Base-by-base conservation (phyloP, 23 tunicate species). In the Trididemnum miniatum region DNA sequence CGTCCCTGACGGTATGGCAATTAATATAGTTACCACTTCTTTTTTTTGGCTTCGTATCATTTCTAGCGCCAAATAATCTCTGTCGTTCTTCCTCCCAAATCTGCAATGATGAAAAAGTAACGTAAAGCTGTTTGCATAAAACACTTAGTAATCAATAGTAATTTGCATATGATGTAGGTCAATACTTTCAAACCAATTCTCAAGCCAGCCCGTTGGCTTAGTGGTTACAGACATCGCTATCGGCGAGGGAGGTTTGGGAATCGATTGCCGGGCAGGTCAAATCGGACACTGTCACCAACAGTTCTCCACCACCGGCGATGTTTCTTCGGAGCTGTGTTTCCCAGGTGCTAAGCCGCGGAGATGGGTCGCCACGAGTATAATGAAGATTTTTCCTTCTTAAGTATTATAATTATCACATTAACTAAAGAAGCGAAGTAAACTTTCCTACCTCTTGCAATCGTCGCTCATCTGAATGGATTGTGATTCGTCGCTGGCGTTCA, bases 381-480 rank as follows among this genome's bases (percentile, higher is more conserved):
- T 15, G 71, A 44, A 44, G n/a, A n/a, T n/a, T n/a, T n/a, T n/a
- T n/a, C n/a, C n/a, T n/a, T n/a, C n/a, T n/a, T n/a, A n/a, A n/a
- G n/a, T n/a, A n/a, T n/a, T n/a, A n/a, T n/a, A n/a, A n/a, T n/a
- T n/a, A n/a, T n/a, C n/a, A n/a, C n/a, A n/a, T n/a, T n/a, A n/a
- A n/a, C n/a, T n/a, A n/a, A 9, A 44, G 15, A 44, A 5, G 29
- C 67, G 26, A 4, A 25, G 29, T 12, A 62, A 62, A 62, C 30
- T 28, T 27, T n/a, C 82, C 66, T 25, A 86, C 83, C 67, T 86
- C 97, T 69, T 81, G 85, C 84, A 91, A 32, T 30, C 79, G 76
- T 67, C 97, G 82, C 82, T 91, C 97, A 50, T 91, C 90, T 1
- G 97, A 63, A 54, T 83, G 82, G 28, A 85, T 76, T 28, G 84